A percentile compares a stretch with the other conserved stretches of the same genome.
These are phyloP conservation scores for Auanema freiburgensis DNA, from an alignment of 2,888 invertebrate genomes.

Conservation along the genomic window DNA sequence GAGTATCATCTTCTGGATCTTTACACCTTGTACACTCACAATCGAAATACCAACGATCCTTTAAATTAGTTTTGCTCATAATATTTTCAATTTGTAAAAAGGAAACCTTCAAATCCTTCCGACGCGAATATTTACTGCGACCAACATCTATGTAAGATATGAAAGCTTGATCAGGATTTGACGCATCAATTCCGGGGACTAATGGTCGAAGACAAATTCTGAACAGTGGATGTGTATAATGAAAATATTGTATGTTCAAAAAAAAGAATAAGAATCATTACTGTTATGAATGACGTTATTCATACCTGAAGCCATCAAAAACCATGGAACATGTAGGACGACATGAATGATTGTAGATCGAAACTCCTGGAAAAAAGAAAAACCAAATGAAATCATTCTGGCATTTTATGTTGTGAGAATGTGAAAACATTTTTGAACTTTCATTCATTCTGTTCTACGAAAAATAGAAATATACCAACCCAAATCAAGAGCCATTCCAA, in stretches of 20 bases:
- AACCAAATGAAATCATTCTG: background rate
- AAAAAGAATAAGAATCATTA: background rate
- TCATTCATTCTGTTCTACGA: slow-evolving; percentile 8
- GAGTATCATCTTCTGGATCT: slow-evolving; percentile 56
- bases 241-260: too few relatives aligned
- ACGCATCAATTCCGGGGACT: slow-evolving; percentile 42
- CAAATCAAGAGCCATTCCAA: slow-evolving; percentile 61
- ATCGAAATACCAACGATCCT: slow-evolving; percentile 53
- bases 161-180: slow-evolving; percentile 35
- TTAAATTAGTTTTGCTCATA: background rate
- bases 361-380: slow-evolving; percentile 10
- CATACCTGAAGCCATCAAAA: slow-evolving; percentile 53
- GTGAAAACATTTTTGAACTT: background rate
- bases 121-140: slow-evolving; percentile 47
- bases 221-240: slow-evolving; percentile 15
- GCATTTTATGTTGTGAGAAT: background rate
- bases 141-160: slow-evolving; percentile 64
- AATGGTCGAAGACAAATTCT: slow-evolving; percentile 57
- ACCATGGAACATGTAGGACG: slow-evolving; percentile 60
- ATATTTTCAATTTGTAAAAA: background rate
- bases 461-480: slow-evolving; percentile 26
- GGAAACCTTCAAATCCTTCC: slow-evolving; percentile 37
- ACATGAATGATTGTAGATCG: slow-evolving; percentile 59
- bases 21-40: slow-evolving; percentile 58
- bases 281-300: background rate